These are phyloP conservation scores for Scaeva pyrastri DNA, from an alignment of 2,888 invertebrate genomes.

Conservation along the genomic window DNA sequence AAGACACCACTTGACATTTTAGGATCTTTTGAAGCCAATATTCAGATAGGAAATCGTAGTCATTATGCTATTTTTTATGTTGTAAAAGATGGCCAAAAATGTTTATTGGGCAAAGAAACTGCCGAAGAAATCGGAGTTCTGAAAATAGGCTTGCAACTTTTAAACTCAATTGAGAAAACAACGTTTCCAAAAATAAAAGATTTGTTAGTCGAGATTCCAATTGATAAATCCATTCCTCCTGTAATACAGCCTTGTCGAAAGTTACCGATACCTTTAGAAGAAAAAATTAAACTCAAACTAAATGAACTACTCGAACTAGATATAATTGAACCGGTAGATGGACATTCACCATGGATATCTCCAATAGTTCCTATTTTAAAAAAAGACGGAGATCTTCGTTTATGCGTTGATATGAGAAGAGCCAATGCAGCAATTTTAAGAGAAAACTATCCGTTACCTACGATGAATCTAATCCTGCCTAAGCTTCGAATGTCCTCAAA, in stretches of 20 bases:
- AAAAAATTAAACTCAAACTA: slow-evolving; percentile 1
- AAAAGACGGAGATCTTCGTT: slow-evolving; percentile 5
- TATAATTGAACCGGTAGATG: neutral
- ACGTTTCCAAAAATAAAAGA: slow-evolving; percentile 6
- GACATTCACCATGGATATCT: slow-evolving; percentile 13
- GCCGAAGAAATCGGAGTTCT: slow-evolving; percentile 12
- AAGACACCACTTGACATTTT: neutral
- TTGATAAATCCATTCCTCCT: no score
- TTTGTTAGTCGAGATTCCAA: neutral
- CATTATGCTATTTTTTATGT: no score
- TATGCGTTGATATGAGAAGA: no score
- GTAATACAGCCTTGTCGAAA: no score
- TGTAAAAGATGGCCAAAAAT: no score
- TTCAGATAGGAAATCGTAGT: no score
- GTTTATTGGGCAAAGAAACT: no score
- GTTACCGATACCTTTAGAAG: slow-evolving; percentile 1
- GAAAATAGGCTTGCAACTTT: neutral
- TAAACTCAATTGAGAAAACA: neutral
- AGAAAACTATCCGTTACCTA: neutral
- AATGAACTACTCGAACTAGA: no score
- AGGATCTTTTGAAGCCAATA: no score
- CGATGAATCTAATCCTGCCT: neutral
- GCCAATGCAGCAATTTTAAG: no score
- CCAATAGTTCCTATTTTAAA: slow-evolving; percentile 5
- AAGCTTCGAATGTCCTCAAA: neutral